These are phyloP conservation scores for Panthera uncia DNA, from an alignment of 2,113 vertebrate species.

Conservation along the genomic window DNA sequence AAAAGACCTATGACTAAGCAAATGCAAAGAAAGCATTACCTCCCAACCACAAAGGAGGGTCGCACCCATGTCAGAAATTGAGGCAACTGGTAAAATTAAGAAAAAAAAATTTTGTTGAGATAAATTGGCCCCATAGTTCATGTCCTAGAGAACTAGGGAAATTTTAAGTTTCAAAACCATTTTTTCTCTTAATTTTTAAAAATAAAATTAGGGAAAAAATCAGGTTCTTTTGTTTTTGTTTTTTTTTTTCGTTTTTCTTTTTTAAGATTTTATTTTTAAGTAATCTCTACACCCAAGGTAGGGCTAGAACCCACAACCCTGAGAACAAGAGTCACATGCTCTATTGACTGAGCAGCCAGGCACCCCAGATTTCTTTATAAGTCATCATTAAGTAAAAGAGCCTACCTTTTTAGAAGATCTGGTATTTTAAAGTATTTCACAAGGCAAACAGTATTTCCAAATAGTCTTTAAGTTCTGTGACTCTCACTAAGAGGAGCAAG, in stretches of 20 bases:
- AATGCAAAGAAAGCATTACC: slow-evolving; percentile 57
- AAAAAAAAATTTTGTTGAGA: slow-evolving; percentile 41
- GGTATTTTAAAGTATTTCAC: slow-evolving; percentile 42
- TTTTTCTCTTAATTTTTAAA: slow-evolving; percentile 58
- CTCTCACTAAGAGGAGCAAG: neutral
- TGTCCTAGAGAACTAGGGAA: slow-evolving; percentile 29
- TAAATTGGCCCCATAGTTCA: slow-evolving; percentile 49
- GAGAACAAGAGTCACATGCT: neutral
- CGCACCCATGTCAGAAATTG: slow-evolving; percentile 44
- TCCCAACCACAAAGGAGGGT: slow-evolving; percentile 24
- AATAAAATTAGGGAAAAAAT: slow-evolving; percentile 6
- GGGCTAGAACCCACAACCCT: neutral
- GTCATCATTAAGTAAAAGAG: neutral
- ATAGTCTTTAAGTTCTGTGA: slow-evolving; percentile 24
- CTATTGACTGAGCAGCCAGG: neutral
- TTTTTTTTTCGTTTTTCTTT: neutral
- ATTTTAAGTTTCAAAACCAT: slow-evolving; percentile 30
- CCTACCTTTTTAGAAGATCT: slow-evolving; percentile 2
- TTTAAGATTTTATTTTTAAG: neutral
- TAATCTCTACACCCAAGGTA: neutral
- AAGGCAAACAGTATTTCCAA: slow-evolving; percentile 20
- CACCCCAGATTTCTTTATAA: neutral
- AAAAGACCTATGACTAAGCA: slow-evolving; percentile 73
- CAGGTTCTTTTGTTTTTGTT: neutral
- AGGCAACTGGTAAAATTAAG: slow-evolving; percentile 48